These are phyloP conservation scores for Acronicta alni DNA, from an alignment of 2,888 invertebrate species.

Conservation along the genomic window DNA sequence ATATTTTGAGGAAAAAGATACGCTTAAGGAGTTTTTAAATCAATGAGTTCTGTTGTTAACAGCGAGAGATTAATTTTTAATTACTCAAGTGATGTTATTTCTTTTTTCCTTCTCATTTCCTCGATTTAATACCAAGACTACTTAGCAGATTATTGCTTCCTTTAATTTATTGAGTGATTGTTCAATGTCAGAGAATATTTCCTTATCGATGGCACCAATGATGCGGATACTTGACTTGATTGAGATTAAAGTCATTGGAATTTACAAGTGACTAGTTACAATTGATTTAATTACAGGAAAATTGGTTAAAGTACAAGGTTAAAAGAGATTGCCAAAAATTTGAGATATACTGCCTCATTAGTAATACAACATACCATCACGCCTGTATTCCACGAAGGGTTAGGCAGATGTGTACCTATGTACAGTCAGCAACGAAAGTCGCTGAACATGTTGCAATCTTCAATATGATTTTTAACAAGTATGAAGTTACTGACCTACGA, in stretches of 20 bases:
- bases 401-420: too few relatives aligned
- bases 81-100: slow-evolving; percentile 9
- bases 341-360: too few relatives aligned
- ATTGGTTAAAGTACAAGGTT: too few relatives aligned
- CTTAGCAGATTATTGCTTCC: slow-evolving; percentile 4
- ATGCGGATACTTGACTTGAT: not conserved
- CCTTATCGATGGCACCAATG: slow-evolving; percentile 1
- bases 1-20: too few relatives aligned
- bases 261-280: slow-evolving; percentile 8
- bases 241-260: slow-evolving; percentile 3
- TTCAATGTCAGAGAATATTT: slow-evolving; percentile 1
- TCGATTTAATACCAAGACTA: not conserved
- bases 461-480: too few relatives aligned
- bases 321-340: too few relatives aligned
- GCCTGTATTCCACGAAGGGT: too few relatives aligned
- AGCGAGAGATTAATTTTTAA: slow-evolving; percentile 5
- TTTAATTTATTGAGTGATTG: slow-evolving; percentile 2
- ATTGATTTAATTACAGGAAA: not conserved
- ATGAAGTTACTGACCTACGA: too few relatives aligned
- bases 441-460: too few relatives aligned
- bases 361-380: too few relatives aligned
- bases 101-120: slow-evolving; percentile 7
- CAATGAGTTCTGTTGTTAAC: not conserved
- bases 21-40: not conserved
- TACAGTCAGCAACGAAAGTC: too few relatives aligned